Evolutionary conservation across 2,797 vertebrate species (phyloP).

Genomic region (Notolepis coatsorum): DNA sequence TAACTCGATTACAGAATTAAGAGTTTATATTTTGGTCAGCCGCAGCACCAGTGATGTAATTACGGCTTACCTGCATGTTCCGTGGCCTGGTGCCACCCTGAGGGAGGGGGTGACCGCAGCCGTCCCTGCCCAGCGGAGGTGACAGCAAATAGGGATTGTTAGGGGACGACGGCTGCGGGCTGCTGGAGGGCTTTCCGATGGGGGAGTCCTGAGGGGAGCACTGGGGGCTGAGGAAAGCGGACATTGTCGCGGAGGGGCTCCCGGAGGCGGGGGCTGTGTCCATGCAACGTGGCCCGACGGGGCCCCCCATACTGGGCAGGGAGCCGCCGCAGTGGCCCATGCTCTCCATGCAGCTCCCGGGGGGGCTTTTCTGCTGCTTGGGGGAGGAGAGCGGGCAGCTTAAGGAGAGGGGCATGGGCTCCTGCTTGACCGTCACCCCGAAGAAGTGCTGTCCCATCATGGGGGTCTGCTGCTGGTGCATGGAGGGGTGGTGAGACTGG

Average conservation of each 20-base stretch:
- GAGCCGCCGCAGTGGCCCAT: conserved; percentile 77
- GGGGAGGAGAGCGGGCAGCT: conserved; percentile 90
- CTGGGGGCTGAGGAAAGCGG: conserved; percentile 94
- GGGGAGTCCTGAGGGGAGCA: conserved; percentile 95
- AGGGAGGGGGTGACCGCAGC: conserved; percentile 76
- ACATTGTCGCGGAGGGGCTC: conserved; percentile 81
- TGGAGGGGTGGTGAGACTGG: conserved; percentile 39
- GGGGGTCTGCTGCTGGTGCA: conserved; percentile 80
- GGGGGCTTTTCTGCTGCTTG: conserved; percentile 82
- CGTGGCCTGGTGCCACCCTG: conserved; percentile 78
- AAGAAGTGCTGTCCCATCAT: conserved; percentile 88
- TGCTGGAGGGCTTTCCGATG: conserved; percentile 80
- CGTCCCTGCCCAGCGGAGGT: conserved; percentile 78
- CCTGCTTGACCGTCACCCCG: conserved; percentile 91
- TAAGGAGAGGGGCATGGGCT: conserved; percentile 81
- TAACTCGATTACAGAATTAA: too few relatives aligned
- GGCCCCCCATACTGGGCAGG: conserved; percentile 70
- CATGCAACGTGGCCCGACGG: conserved; percentile 66
- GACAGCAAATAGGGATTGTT: conserved; percentile 90
- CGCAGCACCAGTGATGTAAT: too few relatives aligned
- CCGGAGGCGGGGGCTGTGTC: conserved; percentile 71
- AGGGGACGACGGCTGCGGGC: conserved; percentile 92
- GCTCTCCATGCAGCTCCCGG: conserved; percentile 76
- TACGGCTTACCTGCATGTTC: conserved; percentile 81
- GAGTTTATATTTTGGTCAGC: too few relatives aligned